A percentile compares a stretch with the other conserved stretches of the same genome.
Evolutionary conservation across 2,888 invertebrate genomes (phyloP).

Genomic region (Clunio marinus): DNA sequence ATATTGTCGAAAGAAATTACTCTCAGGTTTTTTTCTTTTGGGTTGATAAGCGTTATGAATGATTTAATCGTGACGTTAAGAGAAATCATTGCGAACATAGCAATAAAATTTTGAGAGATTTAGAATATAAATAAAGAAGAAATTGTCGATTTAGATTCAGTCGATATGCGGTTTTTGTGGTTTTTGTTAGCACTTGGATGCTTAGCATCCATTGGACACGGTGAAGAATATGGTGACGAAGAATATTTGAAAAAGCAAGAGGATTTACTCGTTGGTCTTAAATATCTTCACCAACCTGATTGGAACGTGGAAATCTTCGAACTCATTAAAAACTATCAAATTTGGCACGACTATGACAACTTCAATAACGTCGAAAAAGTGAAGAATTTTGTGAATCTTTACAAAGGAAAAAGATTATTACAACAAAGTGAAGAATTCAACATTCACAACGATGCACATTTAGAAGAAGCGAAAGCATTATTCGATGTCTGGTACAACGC

Average conservation of each 20-base stretch:
- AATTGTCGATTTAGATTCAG: no score
- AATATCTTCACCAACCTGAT: background rate
- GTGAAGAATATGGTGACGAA: background rate
- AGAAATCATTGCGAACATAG: no score
- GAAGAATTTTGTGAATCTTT: background rate
- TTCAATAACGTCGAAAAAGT: conserved; percentile 5
- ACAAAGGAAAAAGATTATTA: background rate
- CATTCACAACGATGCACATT: conserved; percentile 57
- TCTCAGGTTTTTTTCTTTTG: no score
- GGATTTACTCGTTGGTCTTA: background rate
- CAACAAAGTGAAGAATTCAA: conserved; percentile 60
- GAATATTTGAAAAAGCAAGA: background rate
- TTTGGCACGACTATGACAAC: background rate
- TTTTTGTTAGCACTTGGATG: no score
- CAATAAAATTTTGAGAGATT: no score
- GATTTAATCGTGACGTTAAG: no score
- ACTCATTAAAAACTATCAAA: background rate
- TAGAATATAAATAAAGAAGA: no score
- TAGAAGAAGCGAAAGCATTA: conserved; percentile 51
- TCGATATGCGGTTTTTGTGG: no score
- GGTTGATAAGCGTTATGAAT: no score
- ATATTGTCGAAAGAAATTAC: no score
- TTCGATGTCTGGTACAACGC: conserved; percentile 64
- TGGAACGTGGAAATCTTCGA: background rate
- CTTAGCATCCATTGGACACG: no score